A percentile compares a stretch with the other conserved stretches of the same genome.
Evolutionary conservation across 2,888 invertebrate genomes (phyloP).

Genomic region (Hemithea aestivaria): DNA sequence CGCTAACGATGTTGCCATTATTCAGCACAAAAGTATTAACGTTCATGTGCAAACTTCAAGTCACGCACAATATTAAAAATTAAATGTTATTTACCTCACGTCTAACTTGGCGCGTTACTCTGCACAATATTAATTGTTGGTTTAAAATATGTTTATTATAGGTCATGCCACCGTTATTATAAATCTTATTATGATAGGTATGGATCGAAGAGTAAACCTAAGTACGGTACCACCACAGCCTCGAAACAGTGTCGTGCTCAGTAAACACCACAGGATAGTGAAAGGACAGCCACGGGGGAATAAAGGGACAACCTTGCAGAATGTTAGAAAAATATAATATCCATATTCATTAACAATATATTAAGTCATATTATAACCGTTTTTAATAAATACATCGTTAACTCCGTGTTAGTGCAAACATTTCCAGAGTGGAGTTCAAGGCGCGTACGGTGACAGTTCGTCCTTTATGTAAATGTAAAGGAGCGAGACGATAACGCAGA

Average conservation of each 20-base stretch:
- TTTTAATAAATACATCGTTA: conserved; percentile 20
- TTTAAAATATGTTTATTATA: conserved; percentile 7
- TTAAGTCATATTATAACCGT: conserved; percentile 24
- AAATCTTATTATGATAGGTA: not conserved
- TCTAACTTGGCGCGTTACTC: conserved; percentile 5
- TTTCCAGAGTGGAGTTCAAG: conserved; percentile 46
- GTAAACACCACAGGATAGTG: conserved; percentile 11
- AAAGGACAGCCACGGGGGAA: conserved; percentile 28
- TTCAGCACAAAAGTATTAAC: conserved; percentile 7
- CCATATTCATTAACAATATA: conserved; percentile 42
- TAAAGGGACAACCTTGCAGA: conserved; percentile 45
- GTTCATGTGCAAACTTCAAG: conserved; percentile 8
- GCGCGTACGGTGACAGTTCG: conserved; percentile 40
- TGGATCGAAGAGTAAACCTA: conserved; percentile 3
- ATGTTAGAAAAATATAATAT: conserved; percentile 44
- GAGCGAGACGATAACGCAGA: conserved; percentile 62
- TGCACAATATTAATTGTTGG: conserved; percentile 2
- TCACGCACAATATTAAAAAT: conserved; percentile 1
- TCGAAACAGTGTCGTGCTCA: conserved; percentile 8
- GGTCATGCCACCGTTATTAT: not conserved
- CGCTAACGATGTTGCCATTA: conserved; percentile 7
- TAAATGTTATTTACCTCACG: conserved; percentile 6
- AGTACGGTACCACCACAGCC: conserved; percentile 2
- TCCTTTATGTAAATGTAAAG: conserved; percentile 51
- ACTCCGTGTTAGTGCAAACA: conserved; percentile 55